Evolutionary conservation across 2,797 vertebrate genomes (phyloP), one percentile per base, ranked within the genome.

Genomic region (Malurus splendens): DNA sequence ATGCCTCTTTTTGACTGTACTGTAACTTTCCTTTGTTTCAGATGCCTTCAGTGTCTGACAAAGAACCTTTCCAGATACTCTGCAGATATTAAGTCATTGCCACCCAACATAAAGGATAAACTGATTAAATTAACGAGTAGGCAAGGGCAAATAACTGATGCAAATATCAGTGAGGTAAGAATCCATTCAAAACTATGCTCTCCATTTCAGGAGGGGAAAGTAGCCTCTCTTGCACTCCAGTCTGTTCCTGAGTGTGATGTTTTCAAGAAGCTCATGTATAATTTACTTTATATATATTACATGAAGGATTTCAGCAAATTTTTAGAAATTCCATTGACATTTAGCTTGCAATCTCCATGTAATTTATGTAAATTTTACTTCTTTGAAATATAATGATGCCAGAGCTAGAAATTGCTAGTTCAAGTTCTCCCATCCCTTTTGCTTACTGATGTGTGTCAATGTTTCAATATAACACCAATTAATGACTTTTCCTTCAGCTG

Each of bases 111-210:
- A 88, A 98, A 98, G 94, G 98, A 98, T 88, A 97, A 97, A 85
- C 91, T 98, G 68, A 96, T 98, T 48, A 98, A 96, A 65, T 97
- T 97, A 64, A 97, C 98, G 97, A 98, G 97, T 61, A 67, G 87
- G 7, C 96, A 97, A 48, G 98, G 98, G 8, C 97, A 92, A 48
- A 96, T 98, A 91, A 98, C 97, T 16, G 98, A 98, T 95, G 92
- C 95, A 87, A 98, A 98, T 95, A 98, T 98, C 80, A 93, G 96
- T 66, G 97, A 97, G 98, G 98, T 98, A 97, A 98, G 96, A 87
- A 48, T 36, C 28, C 10, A 14, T 84, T 87, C 59, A 61, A 66
- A 92, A 32, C 33, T 71, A 0, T 70, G 45, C 42, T 79, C 23
- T 59, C 60, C 71, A 17, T 87, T 74, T 45, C 5, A 7, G 42